phyloP scores from a whole-genome alignment of 1,140 invertebrate genomes.

The Odontomachus brunneus region DNA sequence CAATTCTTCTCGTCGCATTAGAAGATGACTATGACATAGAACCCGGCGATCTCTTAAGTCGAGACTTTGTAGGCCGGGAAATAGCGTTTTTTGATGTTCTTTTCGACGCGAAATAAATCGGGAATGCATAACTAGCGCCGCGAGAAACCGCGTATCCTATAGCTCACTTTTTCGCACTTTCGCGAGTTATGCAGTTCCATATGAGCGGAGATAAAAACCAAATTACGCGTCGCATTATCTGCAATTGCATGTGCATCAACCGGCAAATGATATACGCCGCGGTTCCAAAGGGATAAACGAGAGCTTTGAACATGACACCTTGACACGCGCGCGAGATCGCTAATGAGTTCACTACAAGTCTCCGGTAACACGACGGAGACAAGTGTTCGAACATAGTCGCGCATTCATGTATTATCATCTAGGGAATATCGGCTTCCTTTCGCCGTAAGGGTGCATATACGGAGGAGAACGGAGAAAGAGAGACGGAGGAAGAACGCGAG shows the following conservation, averaged over 20 bases:
- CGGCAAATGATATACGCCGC: neutral
- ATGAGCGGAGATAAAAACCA: no score
- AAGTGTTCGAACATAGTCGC: neutral
- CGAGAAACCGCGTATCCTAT: neutral
- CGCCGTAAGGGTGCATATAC: conserved; percentile 6
- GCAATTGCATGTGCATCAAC: neutral
- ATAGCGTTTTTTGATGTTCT: neutral
- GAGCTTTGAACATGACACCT: conserved; percentile 4
- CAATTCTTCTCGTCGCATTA: conserved; percentile 30
- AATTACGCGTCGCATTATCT: no score
- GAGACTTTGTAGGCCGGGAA: conserved; percentile 1
- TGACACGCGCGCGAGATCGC: conserved; percentile 36
- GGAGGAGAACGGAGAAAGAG: conserved; percentile 10
- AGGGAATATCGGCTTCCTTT: conserved; percentile 61
- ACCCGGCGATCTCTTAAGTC: conserved; percentile 8
- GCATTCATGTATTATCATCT: conserved; percentile 46
- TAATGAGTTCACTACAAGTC: conserved; percentile 48
- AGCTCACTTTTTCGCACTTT: no score
- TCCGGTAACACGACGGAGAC: conserved; percentile 14
- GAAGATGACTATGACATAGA: neutral
- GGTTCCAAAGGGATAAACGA: neutral
- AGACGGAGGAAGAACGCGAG: conserved; percentile 51
- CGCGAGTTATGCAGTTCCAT: no score
- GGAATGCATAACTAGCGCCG: neutral
- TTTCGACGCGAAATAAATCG: neutral